These are phyloP conservation scores for Pachycephus smyrnensis DNA, from an alignment of 2,888 invertebrate genomes.

Conservation along the genomic window DNA sequence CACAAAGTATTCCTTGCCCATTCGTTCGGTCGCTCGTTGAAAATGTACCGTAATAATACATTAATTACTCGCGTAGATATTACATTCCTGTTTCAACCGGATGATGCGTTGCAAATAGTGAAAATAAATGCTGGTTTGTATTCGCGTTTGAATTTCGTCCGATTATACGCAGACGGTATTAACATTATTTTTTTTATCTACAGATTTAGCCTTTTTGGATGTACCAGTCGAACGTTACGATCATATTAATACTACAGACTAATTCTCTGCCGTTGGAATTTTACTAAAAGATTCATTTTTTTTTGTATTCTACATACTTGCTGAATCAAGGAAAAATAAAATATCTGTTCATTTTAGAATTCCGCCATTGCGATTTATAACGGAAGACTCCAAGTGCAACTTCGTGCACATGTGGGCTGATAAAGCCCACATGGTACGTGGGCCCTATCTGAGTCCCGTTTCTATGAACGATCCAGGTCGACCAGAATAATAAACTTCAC, in stretches of 20 bases:
- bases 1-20: background rate
- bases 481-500: no score
- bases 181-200: background rate
- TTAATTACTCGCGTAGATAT: background rate
- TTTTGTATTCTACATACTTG: no score
- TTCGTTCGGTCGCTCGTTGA: background rate
- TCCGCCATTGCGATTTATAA: background rate
- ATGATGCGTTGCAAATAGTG: background rate
- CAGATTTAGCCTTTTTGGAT: background rate
- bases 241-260: no score
- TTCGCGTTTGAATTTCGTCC: background rate
- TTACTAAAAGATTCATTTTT: background rate
- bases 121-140: background rate
- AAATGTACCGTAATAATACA: background rate
- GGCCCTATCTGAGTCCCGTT: background rate
- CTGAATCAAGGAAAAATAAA: no score
- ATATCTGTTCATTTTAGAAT: background rate
- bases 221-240: background rate
- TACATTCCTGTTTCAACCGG: background rate
- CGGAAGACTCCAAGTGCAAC: background rate
- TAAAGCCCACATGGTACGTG: background rate
- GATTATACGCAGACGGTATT: background rate
- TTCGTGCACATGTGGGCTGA: background rate
- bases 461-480: background rate
- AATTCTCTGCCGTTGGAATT: background rate